Conservation (phyloP, 2,797 vertebrate genomes). For the Muscicapa striata region DNA sequence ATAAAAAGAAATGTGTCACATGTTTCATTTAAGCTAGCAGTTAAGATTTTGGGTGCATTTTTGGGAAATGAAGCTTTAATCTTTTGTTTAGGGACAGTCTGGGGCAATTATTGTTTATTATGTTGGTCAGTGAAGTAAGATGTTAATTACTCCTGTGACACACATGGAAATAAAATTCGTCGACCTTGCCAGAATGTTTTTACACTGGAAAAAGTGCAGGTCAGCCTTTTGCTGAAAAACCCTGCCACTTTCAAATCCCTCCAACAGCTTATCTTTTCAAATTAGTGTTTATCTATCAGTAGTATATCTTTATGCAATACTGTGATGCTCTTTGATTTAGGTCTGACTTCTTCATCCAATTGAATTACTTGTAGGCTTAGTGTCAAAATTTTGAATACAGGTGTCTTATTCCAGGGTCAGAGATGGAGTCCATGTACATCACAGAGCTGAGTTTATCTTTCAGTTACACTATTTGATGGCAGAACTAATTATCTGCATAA, state of each 20-base stretch:
- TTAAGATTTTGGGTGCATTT: neutral
- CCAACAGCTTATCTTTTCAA: neutral
- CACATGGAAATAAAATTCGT: neutral
- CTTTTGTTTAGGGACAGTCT: neutral
- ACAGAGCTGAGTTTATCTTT: neutral
- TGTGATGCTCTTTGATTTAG: neutral
- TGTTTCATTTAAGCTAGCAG: neutral
- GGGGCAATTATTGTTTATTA: neutral
- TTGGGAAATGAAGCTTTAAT: neutral
- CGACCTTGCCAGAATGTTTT: neutral
- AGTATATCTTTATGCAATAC: neutral
- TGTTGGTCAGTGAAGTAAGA: neutral
- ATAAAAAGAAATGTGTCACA: neutral
- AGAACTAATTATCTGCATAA: neutral
- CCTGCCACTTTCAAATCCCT: neutral
- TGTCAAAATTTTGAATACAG: neutral
- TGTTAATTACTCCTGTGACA: neutral
- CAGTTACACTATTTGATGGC: neutral
- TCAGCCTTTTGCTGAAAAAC: neutral
- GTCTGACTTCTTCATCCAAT: neutral
- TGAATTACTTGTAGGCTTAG: neutral
- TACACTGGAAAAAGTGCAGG: neutral
- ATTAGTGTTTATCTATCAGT: neutral
- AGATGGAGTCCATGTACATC: neutral
- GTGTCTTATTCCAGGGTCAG: neutral